Evolutionary conservation across 2,797 vertebrate species (phyloP), one percentile per base, ranked within the genome.

Genomic region (Neoniphon sammara): DNA sequence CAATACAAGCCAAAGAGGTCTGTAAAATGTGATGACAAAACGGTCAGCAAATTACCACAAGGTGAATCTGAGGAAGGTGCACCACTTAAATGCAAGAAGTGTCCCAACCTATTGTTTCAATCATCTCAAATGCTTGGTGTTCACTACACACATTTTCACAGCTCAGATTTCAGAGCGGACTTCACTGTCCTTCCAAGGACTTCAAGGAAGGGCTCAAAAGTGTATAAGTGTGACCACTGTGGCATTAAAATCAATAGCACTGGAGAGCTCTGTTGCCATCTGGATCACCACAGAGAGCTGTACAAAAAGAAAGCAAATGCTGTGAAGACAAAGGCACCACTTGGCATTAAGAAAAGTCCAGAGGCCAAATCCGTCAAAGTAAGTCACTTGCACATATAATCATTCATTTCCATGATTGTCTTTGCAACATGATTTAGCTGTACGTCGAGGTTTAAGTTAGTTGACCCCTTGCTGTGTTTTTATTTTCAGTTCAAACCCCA

Each of bases 91-190:
- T 97, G 96, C 85, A 92, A 93, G 76, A 93, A 93, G 63, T 98
- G 97, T 80, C 94, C 95, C 75, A 89, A 93, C 72, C 79, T 95
- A 12, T 90, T 80, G 1, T 97, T 97, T 54, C 86, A 93, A 80
- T 95, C 96, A 0, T 85, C 93, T 0, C 91, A 95, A 74, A 85
- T 92, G 55, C 92, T 98, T 14, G 95, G 95, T 66, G 93, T 91
- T 90, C 97, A 97, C 89, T 98, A 97, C 70, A 93, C 90, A 0
- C 90, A 91, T 39, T 91, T 94, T 77, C 96, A 98, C 80, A 89
- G 88, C 75, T 92, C 93, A 27, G 93, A 94, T 73, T 69, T 92
- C 56, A 94, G 93, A 73, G 85, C 91, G 55, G 96, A 98, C 90
- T 98, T 97, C 11, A 77, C 88, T 27, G 91, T 96, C 39, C 23